Percentiles rank a stretch among this genome's conserved stretches.
Conservation (phyloP, 2,888 invertebrate species). For the Thyatira batis region DNA sequence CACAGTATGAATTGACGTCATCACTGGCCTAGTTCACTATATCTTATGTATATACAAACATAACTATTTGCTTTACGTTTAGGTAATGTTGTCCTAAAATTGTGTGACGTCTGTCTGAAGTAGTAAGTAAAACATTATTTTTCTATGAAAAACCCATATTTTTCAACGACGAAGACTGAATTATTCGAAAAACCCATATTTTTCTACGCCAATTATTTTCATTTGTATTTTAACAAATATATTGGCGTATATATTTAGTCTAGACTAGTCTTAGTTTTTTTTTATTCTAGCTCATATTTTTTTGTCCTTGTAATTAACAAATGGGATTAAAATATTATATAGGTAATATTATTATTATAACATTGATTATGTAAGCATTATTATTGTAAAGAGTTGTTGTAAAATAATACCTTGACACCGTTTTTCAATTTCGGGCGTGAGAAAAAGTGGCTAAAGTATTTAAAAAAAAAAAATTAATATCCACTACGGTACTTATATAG, state of each 20-base stretch:
- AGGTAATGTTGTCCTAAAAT: constrained; percentile 5
- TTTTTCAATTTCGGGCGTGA: neutral
- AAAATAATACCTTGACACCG: neutral
- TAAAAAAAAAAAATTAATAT: no score
- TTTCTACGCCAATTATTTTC: no score
- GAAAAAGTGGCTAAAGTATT: neutral
- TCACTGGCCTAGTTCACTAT: constrained; percentile 6
- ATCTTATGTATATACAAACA: constrained; percentile 6
- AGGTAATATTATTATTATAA: neutral
- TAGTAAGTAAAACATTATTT: neutral
- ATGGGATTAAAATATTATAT: no score
- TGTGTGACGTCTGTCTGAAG: neutral
- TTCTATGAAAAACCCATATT: neutral
- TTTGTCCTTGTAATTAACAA: no score
- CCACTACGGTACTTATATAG: no score
- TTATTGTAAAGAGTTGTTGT: neutral
- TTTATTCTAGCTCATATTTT: no score
- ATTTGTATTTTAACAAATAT: no score
- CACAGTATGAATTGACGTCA: constrained; percentile 32
- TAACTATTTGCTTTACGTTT: neutral
- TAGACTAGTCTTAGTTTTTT: no score
- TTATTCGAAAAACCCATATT: no score
- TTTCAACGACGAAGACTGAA: neutral
- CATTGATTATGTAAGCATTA: neutral
- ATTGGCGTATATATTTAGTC: no score